A percentile compares a stretch with the other conserved stretches of the same genome.
Conservation (phyloP, 1,140 invertebrate genomes). For the Lineus longissimus region DNA sequence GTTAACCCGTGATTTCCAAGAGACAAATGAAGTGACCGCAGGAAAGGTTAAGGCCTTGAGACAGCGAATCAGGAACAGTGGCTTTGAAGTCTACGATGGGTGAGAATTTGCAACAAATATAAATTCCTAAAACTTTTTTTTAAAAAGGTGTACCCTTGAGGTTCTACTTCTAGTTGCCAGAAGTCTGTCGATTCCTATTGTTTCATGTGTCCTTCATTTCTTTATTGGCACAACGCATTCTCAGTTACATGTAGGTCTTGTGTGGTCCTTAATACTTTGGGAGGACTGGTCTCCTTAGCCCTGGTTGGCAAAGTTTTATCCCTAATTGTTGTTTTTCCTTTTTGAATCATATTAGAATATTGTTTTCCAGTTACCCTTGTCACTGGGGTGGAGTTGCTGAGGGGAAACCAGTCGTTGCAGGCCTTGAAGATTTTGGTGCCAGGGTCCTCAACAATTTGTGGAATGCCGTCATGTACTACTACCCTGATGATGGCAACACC, state of each 20-base stretch:
- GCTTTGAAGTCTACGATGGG: conserved; percentile 50
- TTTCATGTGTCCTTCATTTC: too few relatives aligned
- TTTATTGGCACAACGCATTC: too few relatives aligned
- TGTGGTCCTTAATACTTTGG: too few relatives aligned
- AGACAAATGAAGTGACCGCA: conserved; percentile 30
- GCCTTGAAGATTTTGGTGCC: conserved; percentile 52
- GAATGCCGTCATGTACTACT: conserved; percentile 45
- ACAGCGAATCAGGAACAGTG: conserved; percentile 37
- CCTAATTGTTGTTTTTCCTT: too few relatives aligned
- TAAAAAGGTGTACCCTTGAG: not conserved
- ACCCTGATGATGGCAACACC: conserved; percentile 27
- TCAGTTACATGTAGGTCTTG: too few relatives aligned
- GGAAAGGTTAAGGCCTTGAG: conserved; percentile 46
- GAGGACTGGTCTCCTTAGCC: too few relatives aligned
- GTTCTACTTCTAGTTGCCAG: not conserved
- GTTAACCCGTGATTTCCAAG: conserved; percentile 37
- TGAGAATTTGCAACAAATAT: conserved; percentile 19
- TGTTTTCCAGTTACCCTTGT: conserved; percentile 52
- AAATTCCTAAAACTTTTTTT: not conserved
- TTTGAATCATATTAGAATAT: too few relatives aligned
- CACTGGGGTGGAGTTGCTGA: conserved; percentile 50
- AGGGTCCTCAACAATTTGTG: conserved; percentile 51
- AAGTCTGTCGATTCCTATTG: too few relatives aligned
- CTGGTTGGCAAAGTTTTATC: too few relatives aligned
- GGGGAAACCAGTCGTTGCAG: conserved; percentile 44